A percentile compares a stretch with the other conserved stretches of the same genome.
These are phyloP conservation scores for Lipotes vexillifer DNA, from an alignment of 2,113 vertebrate species.

Conservation along the genomic window DNA sequence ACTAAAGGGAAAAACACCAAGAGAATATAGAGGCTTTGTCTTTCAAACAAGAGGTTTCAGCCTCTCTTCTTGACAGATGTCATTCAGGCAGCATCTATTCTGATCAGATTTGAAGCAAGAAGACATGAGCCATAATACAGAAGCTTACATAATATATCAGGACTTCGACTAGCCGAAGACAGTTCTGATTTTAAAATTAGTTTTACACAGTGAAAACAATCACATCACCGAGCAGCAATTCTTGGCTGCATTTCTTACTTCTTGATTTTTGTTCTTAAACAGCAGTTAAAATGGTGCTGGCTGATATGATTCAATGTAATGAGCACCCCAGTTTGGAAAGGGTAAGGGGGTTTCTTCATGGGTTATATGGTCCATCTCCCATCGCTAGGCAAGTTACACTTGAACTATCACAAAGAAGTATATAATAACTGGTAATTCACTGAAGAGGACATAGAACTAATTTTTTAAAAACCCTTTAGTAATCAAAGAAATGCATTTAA, in stretches of 20 bases:
- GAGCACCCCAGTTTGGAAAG: background rate
- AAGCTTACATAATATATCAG: constrained; percentile 63
- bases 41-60: constrained; percentile 67
- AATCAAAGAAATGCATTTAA: constrained; percentile 23
- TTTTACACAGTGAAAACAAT: constrained; percentile 61
- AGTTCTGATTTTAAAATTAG: constrained; percentile 65
- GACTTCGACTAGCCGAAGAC: constrained; percentile 35
- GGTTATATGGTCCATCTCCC: background rate
- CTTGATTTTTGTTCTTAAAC: constrained; percentile 49
- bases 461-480: background rate
- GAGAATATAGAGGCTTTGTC: constrained; percentile 61
- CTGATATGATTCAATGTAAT: background rate
- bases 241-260: constrained; percentile 43
- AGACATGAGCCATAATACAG: constrained; percentile 55
- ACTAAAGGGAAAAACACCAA: constrained; percentile 52
- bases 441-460: background rate
- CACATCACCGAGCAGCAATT: constrained; percentile 40
- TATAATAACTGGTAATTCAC: background rate
- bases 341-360: background rate
- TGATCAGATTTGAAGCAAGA: constrained; percentile 56
- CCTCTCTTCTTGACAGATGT: constrained; percentile 65
- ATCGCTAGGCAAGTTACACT: background rate
- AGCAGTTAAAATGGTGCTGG: constrained; percentile 23
- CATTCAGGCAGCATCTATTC: constrained; percentile 65
- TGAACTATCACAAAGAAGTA: background rate